Conservation (phyloP, 2,888 invertebrate species). For the Sturmia bella region DNA sequence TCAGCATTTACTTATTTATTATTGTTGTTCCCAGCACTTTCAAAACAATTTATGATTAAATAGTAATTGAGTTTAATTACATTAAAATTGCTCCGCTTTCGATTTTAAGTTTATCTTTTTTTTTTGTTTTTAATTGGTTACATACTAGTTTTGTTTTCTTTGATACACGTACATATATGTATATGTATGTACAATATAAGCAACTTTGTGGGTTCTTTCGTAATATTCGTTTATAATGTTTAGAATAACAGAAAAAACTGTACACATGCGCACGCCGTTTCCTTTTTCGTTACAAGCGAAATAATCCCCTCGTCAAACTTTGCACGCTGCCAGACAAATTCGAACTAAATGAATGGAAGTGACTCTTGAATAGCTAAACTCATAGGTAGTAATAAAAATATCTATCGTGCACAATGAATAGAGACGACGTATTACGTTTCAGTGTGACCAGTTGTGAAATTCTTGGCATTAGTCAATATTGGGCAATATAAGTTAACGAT, state of each 20-base stretch:
- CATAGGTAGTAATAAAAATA: not conserved
- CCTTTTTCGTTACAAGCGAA: conserved; percentile 10
- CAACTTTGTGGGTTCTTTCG: conserved; percentile 2
- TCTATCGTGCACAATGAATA: no score
- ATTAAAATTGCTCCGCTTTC: conserved; percentile 46
- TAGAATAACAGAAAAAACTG: conserved; percentile 54
- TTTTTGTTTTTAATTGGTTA: not conserved
- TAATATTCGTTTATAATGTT: conserved; percentile 30
- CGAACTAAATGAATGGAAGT: conserved; percentile 60
- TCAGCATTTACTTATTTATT: conserved; percentile 17
- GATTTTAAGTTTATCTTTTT: conserved; percentile 11
- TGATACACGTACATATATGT: no score
- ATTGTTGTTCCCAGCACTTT: conserved; percentile 51
- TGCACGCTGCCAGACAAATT: conserved; percentile 58
- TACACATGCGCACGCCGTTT: conserved; percentile 65
- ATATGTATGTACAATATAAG: not conserved
- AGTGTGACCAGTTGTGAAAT: no score
- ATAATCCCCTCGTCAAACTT: conserved; percentile 19
- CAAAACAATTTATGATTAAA: conserved; percentile 50
- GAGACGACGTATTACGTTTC: no score
- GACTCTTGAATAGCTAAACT: conserved; percentile 33
- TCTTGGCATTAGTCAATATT: no score
- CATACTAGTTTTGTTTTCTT: not conserved
- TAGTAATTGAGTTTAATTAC: conserved; percentile 41
- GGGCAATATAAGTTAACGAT: no score